phyloP scores from a whole-genome alignment of 2,113 vertebrate species.

The Pelodiscus sinensis region DNA sequence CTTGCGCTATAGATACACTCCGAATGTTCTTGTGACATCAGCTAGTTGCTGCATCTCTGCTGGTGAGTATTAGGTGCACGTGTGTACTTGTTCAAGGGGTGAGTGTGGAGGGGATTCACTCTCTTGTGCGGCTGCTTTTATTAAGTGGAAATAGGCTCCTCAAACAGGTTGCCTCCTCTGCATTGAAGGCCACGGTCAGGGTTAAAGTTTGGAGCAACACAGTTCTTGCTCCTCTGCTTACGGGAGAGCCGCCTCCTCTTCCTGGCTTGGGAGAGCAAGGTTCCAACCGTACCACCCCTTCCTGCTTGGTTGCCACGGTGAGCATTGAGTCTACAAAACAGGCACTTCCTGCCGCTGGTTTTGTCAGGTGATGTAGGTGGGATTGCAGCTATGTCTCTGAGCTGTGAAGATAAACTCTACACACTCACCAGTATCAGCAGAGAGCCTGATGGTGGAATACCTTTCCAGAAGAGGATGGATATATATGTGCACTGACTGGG shows the following conservation, averaged over 20 bases:
- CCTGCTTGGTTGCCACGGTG: neutral
- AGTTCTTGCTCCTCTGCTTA: neutral
- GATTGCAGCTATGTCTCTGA: neutral
- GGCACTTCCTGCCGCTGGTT: neutral
- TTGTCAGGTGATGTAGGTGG: neutral
- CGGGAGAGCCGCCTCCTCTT: neutral
- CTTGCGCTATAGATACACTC: conserved; percentile 11
- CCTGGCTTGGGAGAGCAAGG: neutral
- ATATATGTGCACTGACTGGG: too few species aligned
- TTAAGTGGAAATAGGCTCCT: neutral
- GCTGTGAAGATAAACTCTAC: too few species aligned
- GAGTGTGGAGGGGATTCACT: conserved; percentile 16
- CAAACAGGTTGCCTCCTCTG: neutral
- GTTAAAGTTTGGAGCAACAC: neutral
- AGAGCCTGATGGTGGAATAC: too few species aligned
- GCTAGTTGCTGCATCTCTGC: conserved; percentile 13
- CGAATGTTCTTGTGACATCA: conserved; percentile 41
- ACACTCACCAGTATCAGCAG: too few species aligned
- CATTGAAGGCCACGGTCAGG: neutral
- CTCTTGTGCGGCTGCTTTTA: neutral
- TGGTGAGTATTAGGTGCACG: neutral
- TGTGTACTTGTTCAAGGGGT: neutral
- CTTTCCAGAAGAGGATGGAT: too few species aligned
- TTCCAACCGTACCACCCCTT: neutral
- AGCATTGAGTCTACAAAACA: neutral